These are phyloP conservation scores for Spilogale gracilis DNA, from an alignment of 2,113 vertebrate species.

Conservation along the genomic window DNA sequence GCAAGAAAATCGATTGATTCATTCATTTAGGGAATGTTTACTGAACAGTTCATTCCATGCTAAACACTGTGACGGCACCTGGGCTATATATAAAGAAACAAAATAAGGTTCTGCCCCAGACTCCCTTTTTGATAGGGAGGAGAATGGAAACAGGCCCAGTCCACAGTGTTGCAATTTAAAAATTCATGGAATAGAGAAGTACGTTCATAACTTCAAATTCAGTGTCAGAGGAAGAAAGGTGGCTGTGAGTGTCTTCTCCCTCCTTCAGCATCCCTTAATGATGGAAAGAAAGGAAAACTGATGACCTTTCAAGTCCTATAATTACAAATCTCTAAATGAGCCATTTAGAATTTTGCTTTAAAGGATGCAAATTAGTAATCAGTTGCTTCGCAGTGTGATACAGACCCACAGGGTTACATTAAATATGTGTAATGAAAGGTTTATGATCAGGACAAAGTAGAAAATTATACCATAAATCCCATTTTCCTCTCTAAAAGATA, in stretches of 20 bases:
- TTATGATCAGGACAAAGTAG: constrained; percentile 48
- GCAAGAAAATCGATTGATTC: not conserved
- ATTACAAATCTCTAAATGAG: constrained; percentile 69
- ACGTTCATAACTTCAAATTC: not conserved
- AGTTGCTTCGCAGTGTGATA: not conserved
- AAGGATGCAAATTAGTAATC: constrained; percentile 55
- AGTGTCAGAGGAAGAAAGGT: not conserved
- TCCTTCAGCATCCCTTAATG: not conserved
- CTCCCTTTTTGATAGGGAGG: not conserved
- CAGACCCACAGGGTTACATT: not conserved
- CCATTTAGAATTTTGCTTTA: constrained; percentile 64
- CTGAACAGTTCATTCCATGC: not conserved
- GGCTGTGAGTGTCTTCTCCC: not conserved
- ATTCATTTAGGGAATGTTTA: not conserved
- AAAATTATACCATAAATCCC: constrained; percentile 50
- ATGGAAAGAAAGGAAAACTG: not conserved
- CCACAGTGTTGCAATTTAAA: not conserved
- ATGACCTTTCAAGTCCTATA: constrained; percentile 53
- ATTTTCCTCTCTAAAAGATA: constrained; percentile 57
- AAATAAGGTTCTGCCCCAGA: not conserved
- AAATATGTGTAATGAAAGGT: constrained; percentile 53
- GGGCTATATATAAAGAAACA: not conserved
- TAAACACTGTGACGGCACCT: not conserved
- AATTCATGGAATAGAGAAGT: not conserved
- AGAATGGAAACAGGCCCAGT: not conserved